Conservation (phyloP, 2,888 invertebrate species). For the Psylliodes chrysocephalus region DNA sequence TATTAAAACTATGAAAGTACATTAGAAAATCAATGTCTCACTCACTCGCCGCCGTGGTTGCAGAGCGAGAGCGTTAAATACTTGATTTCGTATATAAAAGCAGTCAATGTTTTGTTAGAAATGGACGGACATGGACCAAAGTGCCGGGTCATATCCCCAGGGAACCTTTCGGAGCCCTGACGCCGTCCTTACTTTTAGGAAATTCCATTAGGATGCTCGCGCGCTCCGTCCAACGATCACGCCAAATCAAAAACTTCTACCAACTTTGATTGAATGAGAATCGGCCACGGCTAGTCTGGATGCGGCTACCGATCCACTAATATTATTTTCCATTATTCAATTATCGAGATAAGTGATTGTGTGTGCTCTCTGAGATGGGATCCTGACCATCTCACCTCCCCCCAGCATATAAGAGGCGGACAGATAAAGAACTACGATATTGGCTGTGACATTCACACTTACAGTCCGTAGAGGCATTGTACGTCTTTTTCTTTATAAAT, state of each 20-base stretch:
- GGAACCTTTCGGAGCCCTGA: constrained; percentile 52
- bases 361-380: too few species aligned
- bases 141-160: constrained; percentile 59
- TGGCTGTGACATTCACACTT: too few species aligned
- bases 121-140: constrained; percentile 51
- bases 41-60: constrained; percentile 30
- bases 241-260: constrained; percentile 56
- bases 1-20: constrained; percentile 29
- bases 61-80: constrained; percentile 54
- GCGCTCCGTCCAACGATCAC: constrained; percentile 58
- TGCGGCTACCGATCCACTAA: constrained; percentile 56
- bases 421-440: too few species aligned
- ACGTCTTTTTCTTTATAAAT: too few species aligned
- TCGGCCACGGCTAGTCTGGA: constrained; percentile 53
- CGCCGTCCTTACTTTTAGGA: constrained; percentile 56
- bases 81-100: constrained; percentile 55
- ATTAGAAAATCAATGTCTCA: constrained; percentile 41
- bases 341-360: constrained; percentile 36
- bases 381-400: too few species aligned
- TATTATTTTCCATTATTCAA: constrained; percentile 54
- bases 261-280: constrained; percentile 60
- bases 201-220: constrained; percentile 59
- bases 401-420: too few species aligned
- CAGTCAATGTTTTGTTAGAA: constrained; percentile 55
- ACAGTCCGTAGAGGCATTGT: too few species aligned